Base-by-base conservation (phyloP, 2,797 vertebrate genomes). In the Anguilla megastoma region DNA sequence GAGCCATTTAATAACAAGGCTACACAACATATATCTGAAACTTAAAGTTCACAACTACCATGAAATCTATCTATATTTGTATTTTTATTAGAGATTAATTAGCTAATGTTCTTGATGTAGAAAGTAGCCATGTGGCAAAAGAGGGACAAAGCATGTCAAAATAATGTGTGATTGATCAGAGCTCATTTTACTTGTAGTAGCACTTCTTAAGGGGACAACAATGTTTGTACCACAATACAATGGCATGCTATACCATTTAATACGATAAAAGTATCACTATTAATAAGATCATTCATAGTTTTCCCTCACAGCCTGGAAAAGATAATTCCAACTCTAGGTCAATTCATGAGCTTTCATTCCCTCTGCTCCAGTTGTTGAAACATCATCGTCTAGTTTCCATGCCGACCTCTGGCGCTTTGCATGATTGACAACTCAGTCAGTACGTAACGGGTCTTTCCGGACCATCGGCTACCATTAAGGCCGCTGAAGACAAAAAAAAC, bases 351-450 rank as follows among this genome's bases (percentile, higher is more conserved):
- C 8, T 82, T 24, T 82, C 10, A 50, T 50, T 82, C 79, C 16
- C 79, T 50, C 79, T 50, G 18, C 79, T n/a, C 10, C 14, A 79
- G 4, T 41, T 41, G 74, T 45, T 50, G 41, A 82, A 82, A 50
- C 79, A 50, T 82, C 79, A 24, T 82, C 24, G 24, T 48, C 79
- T 82, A 82, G 45, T 50, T 82, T 48, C 74, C 79, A 14, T 10
- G 45, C 79, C 41, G 45, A 21, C 79, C 79, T n/a, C 41, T 12
- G 79, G 6, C n/a, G 45, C 79, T 50, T 82, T 82, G 45, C 79
- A 82, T 50, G 79, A 82, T n/a, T 82, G 79, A 82, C 79, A n/a
- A 21, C 74, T 79, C 33, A 41, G 79, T 48, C 79, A 82, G 79
- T 82, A n/a, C 50, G 79, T 50, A 82, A 50, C 79, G 8, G 79